These are phyloP conservation scores for Progne subis DNA, from an alignment of 2,113 vertebrate species.

Conservation along the genomic window DNA sequence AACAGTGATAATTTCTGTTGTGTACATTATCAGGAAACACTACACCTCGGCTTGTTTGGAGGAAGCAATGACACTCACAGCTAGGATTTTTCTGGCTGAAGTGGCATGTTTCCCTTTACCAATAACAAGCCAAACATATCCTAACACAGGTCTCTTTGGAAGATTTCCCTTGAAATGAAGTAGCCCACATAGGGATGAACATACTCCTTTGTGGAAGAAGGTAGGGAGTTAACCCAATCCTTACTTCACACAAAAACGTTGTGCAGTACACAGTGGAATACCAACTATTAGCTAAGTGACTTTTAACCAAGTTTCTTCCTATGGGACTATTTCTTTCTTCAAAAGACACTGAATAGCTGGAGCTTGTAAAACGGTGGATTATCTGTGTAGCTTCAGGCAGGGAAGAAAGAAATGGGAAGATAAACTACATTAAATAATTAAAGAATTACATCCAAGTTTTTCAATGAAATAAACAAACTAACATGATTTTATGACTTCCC, in stretches of 20 bases:
- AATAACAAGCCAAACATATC: neutral
- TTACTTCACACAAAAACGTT: neutral
- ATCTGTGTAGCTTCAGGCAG: neutral
- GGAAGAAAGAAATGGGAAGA: neutral
- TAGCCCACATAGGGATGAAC: neutral
- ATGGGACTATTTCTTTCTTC: neutral
- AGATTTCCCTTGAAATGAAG: neutral
- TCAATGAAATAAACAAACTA: neutral
- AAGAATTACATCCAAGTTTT: neutral
- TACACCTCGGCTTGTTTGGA: neutral
- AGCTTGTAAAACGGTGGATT: neutral
- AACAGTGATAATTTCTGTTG: neutral
- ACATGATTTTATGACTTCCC: neutral
- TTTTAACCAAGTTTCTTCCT: neutral
- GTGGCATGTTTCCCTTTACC: neutral
- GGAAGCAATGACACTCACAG: neutral
- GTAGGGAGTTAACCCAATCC: neutral
- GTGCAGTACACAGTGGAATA: neutral
- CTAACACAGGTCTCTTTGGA: neutral
- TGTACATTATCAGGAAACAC: neutral
- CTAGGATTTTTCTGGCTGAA: neutral
- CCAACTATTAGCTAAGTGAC: neutral
- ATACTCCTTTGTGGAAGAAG: neutral
- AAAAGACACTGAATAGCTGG: neutral
- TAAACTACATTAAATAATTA: neutral